phyloP scores from a whole-genome alignment of 2,888 invertebrate genomes.

The Leptinotarsa tumamoca region DNA sequence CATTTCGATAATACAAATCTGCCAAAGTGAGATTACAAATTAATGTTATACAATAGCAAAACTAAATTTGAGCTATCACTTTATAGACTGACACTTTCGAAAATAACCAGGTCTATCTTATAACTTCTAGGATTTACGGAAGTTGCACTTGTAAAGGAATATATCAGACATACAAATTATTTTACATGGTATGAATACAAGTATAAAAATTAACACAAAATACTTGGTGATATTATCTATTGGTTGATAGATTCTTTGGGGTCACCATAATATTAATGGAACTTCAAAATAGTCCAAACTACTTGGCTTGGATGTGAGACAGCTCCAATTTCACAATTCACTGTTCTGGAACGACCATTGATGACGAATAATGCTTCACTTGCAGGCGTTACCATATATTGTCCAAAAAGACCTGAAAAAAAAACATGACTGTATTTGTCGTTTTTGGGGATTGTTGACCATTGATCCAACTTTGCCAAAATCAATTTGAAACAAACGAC shows the following conservation, averaged over 20 bases:
- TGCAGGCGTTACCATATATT: slow-evolving; percentile 79
- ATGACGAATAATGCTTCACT: slow-evolving; percentile 78
- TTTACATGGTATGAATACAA: slow-evolving; percentile 5
- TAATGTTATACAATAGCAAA: not conserved
- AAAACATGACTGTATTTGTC: too few relatives aligned
- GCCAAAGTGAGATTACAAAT: not conserved
- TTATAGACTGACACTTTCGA: not conserved
- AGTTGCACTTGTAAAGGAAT: not conserved
- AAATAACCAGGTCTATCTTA: not conserved
- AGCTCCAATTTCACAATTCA: slow-evolving; percentile 81
- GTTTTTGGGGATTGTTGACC: too few relatives aligned
- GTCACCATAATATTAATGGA: slow-evolving; percentile 63
- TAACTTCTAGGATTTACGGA: not conserved
- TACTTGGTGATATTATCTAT: not conserved
- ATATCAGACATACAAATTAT: not conserved
- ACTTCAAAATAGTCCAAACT: slow-evolving; percentile 75
- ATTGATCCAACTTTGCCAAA: not conserved
- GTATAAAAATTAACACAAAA: slow-evolving; percentile 11
- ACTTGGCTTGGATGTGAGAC: slow-evolving; percentile 75
- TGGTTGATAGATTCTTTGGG: slow-evolving; percentile 23
- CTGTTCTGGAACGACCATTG: slow-evolving; percentile 77
- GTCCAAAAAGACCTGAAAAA: slow-evolving; percentile 73
- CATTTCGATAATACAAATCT: not conserved
- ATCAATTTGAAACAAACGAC: not conserved
- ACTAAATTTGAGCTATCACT: slow-evolving; percentile 7